Evolutionary conservation across 2,888 invertebrate species (phyloP).

Genomic region (Cantharis lateralis): DNA sequence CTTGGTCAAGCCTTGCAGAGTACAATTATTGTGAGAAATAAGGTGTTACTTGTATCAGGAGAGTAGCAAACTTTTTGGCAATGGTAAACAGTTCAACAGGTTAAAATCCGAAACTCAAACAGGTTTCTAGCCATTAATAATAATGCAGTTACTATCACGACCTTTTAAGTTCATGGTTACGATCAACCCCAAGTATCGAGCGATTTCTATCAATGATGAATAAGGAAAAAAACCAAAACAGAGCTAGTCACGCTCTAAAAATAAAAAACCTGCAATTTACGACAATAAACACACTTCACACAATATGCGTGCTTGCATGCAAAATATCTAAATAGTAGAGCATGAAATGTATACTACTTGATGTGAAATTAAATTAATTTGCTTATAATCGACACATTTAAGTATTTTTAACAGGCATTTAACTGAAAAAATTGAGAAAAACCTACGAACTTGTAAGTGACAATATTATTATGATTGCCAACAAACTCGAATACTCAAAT

Average conservation of each 20-base stretch:
- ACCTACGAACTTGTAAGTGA: neutral
- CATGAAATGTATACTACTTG: neutral
- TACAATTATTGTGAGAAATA: too few relatives aligned
- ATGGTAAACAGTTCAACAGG: neutral
- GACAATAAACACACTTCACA: neutral
- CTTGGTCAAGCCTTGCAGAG: too few relatives aligned
- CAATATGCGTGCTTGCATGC: neutral
- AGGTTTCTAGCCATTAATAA: neutral
- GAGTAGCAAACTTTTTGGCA: neutral
- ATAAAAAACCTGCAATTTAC: neutral
- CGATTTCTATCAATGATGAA: neutral
- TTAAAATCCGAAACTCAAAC: neutral
- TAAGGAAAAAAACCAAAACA: neutral
- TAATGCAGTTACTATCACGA: too few relatives aligned
- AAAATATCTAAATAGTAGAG: neutral
- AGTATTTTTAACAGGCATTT: neutral
- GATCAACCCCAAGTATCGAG: neutral
- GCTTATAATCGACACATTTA: neutral
- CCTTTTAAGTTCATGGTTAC: neutral
- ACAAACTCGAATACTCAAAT: neutral
- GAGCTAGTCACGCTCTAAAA: neutral
- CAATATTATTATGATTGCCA: neutral
- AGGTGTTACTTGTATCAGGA: neutral
- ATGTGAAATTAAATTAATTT: neutral
- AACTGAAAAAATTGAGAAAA: neutral